Evolutionary conservation across 2,888 invertebrate genomes (phyloP).

Genomic region (Diplolepis rosae): DNA sequence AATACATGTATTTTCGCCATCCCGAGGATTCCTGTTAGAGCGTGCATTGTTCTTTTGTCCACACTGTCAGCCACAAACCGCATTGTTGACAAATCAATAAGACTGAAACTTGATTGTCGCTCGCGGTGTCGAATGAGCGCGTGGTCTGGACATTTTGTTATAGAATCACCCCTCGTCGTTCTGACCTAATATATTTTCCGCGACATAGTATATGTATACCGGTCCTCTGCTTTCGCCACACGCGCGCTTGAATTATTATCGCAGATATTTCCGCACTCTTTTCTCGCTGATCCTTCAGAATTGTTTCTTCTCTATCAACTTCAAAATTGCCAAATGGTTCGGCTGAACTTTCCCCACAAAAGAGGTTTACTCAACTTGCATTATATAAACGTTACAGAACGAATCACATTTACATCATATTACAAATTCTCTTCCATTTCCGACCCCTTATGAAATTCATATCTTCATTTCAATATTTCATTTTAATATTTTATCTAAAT

Average conservation of each 20-base stretch:
- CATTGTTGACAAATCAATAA: conserved; percentile 65
- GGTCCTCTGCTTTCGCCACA: conserved; percentile 46
- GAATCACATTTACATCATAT: too few relatives aligned
- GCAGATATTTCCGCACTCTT: conserved; percentile 37
- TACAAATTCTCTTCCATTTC: too few relatives aligned
- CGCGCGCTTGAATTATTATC: conserved; percentile 54
- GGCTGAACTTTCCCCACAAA: background rate
- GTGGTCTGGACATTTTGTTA: conserved; percentile 62
- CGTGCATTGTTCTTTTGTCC: conserved; percentile 56
- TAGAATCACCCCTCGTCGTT: conserved; percentile 57
- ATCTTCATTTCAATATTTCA: too few relatives aligned
- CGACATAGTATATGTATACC: conserved; percentile 49
- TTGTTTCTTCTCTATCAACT: conserved; percentile 4
- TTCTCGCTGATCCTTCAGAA: background rate
- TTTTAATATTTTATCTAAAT: too few relatives aligned
- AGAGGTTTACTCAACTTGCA: background rate
- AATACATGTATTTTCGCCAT: conserved; percentile 49
- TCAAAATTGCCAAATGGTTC: background rate
- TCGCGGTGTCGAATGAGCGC: conserved; percentile 45
- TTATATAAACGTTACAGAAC: too few relatives aligned
- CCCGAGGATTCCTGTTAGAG: conserved; percentile 41
- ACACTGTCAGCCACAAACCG: conserved; percentile 53
- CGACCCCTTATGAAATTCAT: too few relatives aligned
- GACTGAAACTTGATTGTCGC: conserved; percentile 63
- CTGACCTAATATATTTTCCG: conserved; percentile 55